These are phyloP conservation scores for Pampusana beccarii DNA, from an alignment of 2,113 vertebrate species.

Conservation along the genomic window DNA sequence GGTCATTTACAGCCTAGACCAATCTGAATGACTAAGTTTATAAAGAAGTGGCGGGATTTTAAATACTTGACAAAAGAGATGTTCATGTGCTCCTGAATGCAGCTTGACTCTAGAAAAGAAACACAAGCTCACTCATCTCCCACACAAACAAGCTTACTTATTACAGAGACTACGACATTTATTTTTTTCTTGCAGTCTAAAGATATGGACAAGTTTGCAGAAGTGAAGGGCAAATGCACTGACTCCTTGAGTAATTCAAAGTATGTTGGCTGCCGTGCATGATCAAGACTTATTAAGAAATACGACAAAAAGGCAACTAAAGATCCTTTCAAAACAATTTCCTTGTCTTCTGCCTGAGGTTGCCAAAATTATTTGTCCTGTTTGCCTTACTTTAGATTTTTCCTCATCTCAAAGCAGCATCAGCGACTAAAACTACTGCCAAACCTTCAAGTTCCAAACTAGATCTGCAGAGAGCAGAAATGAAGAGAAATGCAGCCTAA, in stretches of 20 bases:
- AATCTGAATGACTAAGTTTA: not conserved
- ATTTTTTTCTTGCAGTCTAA: not conserved
- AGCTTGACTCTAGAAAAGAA: not conserved
- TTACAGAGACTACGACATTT: not conserved
- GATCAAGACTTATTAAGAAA: not conserved
- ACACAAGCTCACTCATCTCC: not conserved
- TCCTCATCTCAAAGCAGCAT: not conserved
- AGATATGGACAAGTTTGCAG: not conserved
- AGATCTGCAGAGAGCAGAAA: not conserved
- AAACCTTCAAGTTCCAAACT: not conserved
- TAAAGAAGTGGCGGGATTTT: not conserved
- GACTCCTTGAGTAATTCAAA: not conserved
- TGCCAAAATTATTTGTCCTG: not conserved
- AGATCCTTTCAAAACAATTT: not conserved
- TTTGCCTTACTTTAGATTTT: not conserved
- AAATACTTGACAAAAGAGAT: not conserved
- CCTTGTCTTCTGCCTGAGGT: not conserved
- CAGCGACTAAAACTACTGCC: not conserved
- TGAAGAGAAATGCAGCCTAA: not conserved
- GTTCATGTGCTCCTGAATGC: not conserved
- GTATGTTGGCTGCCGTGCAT: not conserved
- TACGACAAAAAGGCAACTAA: not conserved
- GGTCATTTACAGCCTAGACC: not conserved
- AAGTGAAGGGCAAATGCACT: not conserved
- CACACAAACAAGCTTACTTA: not conserved